Evolutionary conservation across 2,797 vertebrate species (phyloP), one percentile per base, ranked within the genome.

Genomic region (Euthynnus affinis): DNA sequence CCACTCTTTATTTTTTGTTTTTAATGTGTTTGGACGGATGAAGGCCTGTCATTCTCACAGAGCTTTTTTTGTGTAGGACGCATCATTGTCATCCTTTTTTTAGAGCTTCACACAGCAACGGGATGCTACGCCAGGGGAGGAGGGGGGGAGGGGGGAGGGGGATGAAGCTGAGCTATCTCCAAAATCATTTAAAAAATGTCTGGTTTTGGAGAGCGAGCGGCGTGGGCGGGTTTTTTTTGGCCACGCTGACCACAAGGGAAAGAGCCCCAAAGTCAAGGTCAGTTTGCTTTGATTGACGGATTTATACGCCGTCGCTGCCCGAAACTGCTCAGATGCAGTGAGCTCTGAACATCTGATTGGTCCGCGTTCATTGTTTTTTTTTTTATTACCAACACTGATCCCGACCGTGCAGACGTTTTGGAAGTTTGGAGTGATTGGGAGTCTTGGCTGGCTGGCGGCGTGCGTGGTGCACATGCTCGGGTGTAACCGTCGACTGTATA

Each of bases 11-110:
- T 51, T 46, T 27, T 7, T 76, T 69, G 6, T 62, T 60, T 63
- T 53, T 63, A 22, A 71, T 74, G 32, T 15, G 63, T 53, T 70
- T 25, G 63, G 78, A 67, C 40, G 1, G 62, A 63, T 78, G 71
- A 74, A 84, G 63, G 73, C 78, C 44, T 12, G 75, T 83, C 78
- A 71, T 32, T 70, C 55, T 83, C 61, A 0, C 53, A 10, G 40
- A 1, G 48, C 67, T 64, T 67, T 63, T 64, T 67, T 63, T 71
- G 78, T 61, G 76, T 76, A 51, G 73, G 73, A 52, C 15, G 8
- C 64, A 2, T 51, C 55, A 23, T n/a, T 44, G 58, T 78, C 65
- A 4, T 62, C n/a, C 32, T 51, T 17, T 51, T 17, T 40, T 29
- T 8, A n/a, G 51, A 27, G 46, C 53, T 23, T 40, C 4, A 2